phyloP scores from a whole-genome alignment of 2,113 vertebrate genomes.

The Thalassoma bifasciatum region DNA sequence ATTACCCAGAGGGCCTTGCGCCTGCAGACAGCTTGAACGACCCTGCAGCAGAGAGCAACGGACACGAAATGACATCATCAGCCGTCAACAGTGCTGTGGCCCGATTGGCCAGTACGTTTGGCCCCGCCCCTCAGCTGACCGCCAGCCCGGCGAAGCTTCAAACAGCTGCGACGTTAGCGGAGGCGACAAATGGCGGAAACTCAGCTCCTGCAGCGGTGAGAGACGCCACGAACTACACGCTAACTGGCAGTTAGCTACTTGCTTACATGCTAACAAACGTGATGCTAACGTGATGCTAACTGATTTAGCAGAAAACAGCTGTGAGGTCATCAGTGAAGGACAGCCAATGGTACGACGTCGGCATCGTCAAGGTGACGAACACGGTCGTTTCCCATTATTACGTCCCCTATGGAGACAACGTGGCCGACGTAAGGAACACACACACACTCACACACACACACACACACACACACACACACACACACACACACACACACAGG shows the following conservation, averaged over 20 bases:
- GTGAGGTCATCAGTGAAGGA: conserved; percentile 81
- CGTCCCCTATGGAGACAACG: conserved; percentile 69
- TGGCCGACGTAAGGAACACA: conserved; percentile 27
- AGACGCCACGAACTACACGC: too few species aligned
- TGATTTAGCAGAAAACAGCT: conserved; percentile 32
- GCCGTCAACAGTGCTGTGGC: conserved; percentile 80
- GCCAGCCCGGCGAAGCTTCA: conserved; percentile 82
- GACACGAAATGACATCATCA: conserved; percentile 80
- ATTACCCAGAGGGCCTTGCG: conserved; percentile 84
- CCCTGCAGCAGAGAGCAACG: conserved; percentile 85
- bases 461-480: too few species aligned
- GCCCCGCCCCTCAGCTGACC: conserved; percentile 63
- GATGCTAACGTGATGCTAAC: conserved; percentile 1
- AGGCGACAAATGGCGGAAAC: conserved; percentile 87
- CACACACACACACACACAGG: too few species aligned
- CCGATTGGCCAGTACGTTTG: conserved; percentile 84
- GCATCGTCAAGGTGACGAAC: conserved; percentile 88
- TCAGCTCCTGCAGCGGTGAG: conserved; percentile 52
- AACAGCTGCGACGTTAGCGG: conserved; percentile 72
- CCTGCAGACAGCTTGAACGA: conserved; percentile 91
- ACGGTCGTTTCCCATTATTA: conserved; percentile 89
- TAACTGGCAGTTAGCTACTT: too few species aligned
- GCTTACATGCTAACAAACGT: background rate
- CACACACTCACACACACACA: background rate
- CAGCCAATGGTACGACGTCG: conserved; percentile 89